Conservation (phyloP, 2,888 invertebrate species). For the Himalopsyche kuldschensis region DNA sequence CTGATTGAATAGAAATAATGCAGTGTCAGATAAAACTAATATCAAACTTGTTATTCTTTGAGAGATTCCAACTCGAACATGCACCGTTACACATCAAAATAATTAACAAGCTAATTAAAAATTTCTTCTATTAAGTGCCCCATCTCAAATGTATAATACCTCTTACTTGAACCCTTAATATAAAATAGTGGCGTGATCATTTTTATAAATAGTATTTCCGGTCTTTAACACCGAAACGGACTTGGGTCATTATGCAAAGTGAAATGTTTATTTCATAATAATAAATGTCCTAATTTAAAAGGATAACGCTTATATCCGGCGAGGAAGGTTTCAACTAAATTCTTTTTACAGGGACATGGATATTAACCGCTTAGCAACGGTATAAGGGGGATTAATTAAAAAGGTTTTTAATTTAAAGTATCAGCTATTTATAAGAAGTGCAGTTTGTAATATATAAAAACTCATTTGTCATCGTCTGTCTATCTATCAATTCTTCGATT, state of each 20-base stretch:
- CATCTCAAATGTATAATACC: not conserved
- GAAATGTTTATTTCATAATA: constrained; percentile 37
- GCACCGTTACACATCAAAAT: not conserved
- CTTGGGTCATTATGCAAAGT: constrained; percentile 33
- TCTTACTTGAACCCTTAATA: not conserved
- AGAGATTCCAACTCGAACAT: no score
- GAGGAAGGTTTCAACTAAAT: not conserved
- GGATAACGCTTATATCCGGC: constrained; percentile 33
- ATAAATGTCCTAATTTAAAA: constrained; percentile 32
- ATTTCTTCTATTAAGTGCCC: not conserved
- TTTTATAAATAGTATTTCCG: constrained; percentile 26
- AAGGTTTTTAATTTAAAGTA: no score
- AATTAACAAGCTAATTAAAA: not conserved
- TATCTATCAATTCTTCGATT: no score
- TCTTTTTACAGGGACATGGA: not conserved
- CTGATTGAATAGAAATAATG: no score
- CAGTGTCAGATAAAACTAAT: no score
- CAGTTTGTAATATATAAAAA: no score
- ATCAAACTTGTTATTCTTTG: no score
- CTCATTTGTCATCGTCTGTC: no score
- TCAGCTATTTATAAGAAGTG: no score
- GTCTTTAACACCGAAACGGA: not conserved
- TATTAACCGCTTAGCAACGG: no score
- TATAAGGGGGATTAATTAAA: no score
- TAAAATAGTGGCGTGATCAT: constrained; percentile 20